These are phyloP conservation scores for Erebia ligea DNA, from an alignment of 2,888 invertebrate genomes.

Conservation along the genomic window DNA sequence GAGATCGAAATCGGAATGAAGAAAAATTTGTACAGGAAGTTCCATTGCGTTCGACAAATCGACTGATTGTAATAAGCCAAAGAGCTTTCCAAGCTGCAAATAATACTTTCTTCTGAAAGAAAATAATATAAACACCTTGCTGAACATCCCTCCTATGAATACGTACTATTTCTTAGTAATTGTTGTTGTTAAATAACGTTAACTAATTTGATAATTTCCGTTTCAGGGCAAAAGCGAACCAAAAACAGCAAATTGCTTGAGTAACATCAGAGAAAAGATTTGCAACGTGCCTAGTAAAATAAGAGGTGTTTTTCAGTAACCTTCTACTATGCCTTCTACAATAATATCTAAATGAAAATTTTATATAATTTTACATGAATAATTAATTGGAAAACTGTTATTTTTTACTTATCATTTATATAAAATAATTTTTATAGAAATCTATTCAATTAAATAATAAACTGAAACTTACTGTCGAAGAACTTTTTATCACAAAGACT, in stretches of 20 bases:
- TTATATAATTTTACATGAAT: too few relatives aligned
- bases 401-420: too few relatives aligned
- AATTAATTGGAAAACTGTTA: too few relatives aligned
- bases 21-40: too few relatives aligned
- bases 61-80: too few relatives aligned
- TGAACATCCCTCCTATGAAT: too few relatives aligned
- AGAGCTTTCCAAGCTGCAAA: neutral
- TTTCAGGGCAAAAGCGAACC: constrained; percentile 37
- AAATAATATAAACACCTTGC: too few relatives aligned
- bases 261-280: constrained; percentile 37
- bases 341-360: neutral
- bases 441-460: neutral
- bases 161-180: too few relatives aligned
- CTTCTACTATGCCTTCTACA: neutral
- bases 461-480: neutral
- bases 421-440: neutral
- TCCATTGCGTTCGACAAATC: too few relatives aligned
- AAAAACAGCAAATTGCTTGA: constrained; percentile 21
- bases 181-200: neutral
- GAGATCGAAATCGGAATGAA: too few relatives aligned
- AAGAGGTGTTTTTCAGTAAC: constrained; percentile 47
- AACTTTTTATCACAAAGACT: neutral
- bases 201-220: constrained; percentile 3
- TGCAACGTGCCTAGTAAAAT: constrained; percentile 43
- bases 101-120: too few relatives aligned